Evolutionary conservation across 2,113 vertebrate species (phyloP).

Genomic region (Myxocyprinus asiaticus): DNA sequence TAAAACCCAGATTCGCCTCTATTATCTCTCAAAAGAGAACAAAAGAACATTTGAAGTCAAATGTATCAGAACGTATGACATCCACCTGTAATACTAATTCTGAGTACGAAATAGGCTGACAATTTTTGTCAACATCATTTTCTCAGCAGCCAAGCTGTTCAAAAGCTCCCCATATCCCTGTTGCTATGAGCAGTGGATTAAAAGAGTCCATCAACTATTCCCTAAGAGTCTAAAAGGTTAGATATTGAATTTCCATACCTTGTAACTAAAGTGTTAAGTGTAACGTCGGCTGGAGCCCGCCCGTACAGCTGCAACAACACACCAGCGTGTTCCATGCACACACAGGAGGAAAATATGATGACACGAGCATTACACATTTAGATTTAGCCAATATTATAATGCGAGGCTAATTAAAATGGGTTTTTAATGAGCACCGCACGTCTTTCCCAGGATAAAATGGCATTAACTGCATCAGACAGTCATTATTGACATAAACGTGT

Average conservation of each 20-base stretch:
- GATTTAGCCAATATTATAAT: neutral
- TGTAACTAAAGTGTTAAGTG: slow-evolving; percentile 42
- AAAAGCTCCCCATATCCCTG: neutral
- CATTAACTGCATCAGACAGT: neutral
- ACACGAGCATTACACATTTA: neutral
- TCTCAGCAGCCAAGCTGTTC: neutral
- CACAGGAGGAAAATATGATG: slow-evolving; percentile 17
- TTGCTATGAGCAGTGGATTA: neutral
- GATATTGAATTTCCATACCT: slow-evolving; percentile 15
- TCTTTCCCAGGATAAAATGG: neutral
- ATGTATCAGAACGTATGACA: too few species aligned
- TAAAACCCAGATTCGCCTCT: too few species aligned
- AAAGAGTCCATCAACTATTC: neutral
- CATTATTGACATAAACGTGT: slow-evolving; percentile 7
- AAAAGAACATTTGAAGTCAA: too few species aligned
- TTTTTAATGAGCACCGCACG: neutral
- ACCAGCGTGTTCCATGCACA: slow-evolving; percentile 19
- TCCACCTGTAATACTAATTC: too few species aligned
- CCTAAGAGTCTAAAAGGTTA: neutral
- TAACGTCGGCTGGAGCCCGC: slow-evolving; percentile 9
- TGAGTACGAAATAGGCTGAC: too few species aligned
- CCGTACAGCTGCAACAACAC: slow-evolving; percentile 15
- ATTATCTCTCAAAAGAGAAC: too few species aligned
- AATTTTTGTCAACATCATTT: too few species aligned
- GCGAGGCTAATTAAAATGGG: neutral